Evolutionary conservation across 1,140 invertebrate genomes (phyloP).

Genomic region (Anoplolepis gracilipes): DNA sequence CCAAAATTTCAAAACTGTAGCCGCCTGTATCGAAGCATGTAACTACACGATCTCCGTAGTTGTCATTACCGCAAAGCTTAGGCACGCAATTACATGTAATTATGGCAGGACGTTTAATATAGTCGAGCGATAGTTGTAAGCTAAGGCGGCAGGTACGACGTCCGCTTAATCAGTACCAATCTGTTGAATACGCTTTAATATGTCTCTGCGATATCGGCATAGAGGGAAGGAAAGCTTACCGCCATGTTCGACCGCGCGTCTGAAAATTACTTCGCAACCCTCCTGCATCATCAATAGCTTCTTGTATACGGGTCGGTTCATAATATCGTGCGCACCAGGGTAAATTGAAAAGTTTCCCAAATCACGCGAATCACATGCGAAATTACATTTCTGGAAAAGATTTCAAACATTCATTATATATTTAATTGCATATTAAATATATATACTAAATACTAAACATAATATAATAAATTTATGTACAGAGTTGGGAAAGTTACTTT

Average conservation of each 20-base stretch:
- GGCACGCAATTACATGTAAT: constrained; percentile 55
- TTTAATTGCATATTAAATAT: no score
- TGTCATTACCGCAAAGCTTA: constrained; percentile 31
- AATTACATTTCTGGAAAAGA: not conserved
- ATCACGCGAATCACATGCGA: not conserved
- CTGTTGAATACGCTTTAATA: constrained; percentile 71
- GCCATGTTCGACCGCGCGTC: constrained; percentile 33
- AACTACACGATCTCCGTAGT: constrained; percentile 15
- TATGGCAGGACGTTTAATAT: constrained; percentile 40
- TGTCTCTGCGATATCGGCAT: constrained; percentile 44
- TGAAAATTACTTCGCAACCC: constrained; percentile 72
- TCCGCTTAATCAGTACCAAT: constrained; percentile 67
- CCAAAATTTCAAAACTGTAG: not conserved
- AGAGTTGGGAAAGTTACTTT: no score
- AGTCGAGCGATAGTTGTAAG: constrained; percentile 28
- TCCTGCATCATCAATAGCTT: not conserved
- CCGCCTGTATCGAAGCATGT: no score
- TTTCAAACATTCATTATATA: not conserved
- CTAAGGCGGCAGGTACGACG: constrained; percentile 19
- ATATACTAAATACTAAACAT: no score
- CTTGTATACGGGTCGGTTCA: not conserved
- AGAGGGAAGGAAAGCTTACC: not conserved
- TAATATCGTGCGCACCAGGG: not conserved
- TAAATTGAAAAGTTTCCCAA: not conserved
- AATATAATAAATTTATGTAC: no score